Conservation (phyloP, 2,113 vertebrate genomes). For the Nanorana parkeri region DNA sequence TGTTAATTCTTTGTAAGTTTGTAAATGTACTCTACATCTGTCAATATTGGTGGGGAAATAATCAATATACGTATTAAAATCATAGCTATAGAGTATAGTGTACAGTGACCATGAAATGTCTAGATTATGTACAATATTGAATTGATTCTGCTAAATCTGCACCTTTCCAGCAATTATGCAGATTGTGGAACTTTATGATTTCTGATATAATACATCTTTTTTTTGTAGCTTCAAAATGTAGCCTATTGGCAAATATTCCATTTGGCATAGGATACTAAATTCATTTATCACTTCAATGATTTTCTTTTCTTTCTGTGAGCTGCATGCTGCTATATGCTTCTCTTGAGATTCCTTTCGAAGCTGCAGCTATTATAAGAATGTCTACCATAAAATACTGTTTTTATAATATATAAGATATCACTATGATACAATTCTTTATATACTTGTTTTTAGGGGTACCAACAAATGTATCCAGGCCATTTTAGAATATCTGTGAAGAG, state of each 20-base stretch:
- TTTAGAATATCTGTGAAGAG: too few relatives aligned
- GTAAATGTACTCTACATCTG: too few relatives aligned
- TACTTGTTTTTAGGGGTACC: too few relatives aligned
- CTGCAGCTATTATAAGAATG: constrained; percentile 17
- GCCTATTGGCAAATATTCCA: constrained; percentile 34
- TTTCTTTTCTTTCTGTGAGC: constrained; percentile 16
- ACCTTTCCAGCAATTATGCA: constrained; percentile 50
- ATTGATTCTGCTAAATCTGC: constrained; percentile 47
- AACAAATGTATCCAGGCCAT: too few relatives aligned
- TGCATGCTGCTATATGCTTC: constrained; percentile 20
- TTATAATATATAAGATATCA: background rate
- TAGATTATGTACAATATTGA: constrained; percentile 27
- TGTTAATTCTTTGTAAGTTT: too few relatives aligned
- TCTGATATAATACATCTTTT: constrained; percentile 38
- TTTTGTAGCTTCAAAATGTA: constrained; percentile 10
- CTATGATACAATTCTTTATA: too few relatives aligned
- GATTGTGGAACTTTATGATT: constrained; percentile 26
- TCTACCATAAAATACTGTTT: constrained; percentile 10
- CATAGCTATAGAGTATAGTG: background rate
- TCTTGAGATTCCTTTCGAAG: constrained; percentile 42
- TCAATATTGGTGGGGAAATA: too few relatives aligned
- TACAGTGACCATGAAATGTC: constrained; percentile 3
- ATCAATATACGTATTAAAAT: too few relatives aligned
- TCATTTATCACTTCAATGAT: constrained; percentile 40
- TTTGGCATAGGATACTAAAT: constrained; percentile 30